Evolutionary conservation across 1,140 invertebrate species (phyloP), one percentile per base, ranked within the genome.

Genomic region (Ostrea denselamellosa): DNA sequence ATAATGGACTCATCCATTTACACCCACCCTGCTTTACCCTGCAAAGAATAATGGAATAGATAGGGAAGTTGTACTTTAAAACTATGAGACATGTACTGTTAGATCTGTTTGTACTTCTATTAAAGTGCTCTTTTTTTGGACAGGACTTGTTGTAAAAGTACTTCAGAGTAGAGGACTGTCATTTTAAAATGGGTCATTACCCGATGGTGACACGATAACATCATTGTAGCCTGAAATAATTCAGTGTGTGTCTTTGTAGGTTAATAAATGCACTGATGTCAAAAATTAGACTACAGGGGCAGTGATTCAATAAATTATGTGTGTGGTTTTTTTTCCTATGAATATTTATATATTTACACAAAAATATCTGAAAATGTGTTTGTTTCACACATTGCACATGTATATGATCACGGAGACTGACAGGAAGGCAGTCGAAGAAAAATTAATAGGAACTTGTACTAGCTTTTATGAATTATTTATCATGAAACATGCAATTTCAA

Each of bases 11-110:
- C 68, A 77, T 34, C 68, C 68, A 77, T 34, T 77, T 25, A 28
- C 65, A 77, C 28, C 68, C 25, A 77, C 68, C 68, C 68, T 77
- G 68, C 12, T 77, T 14, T 77, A 77, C 68, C 68, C 68, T 77
- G 28, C 14, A n/a, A n/a, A 28, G 68, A 77, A 34, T 34, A 77
- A 77, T 77, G 68, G 68, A 77, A 77, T 77, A 77, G 28, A 34
- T 25, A 77, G 68, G 68, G 68, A 77, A 77, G 68, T 34, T 34
- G 68, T 77, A 77, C 68, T 77, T 77, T 77, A 77, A 77, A 34
- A 77, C 22, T 17, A 19, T 77, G 68, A 77, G 68, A 77, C 68
- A 34, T 77, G 68, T 77, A 77, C 68, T 77, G 28, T 77, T 34
- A 77, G 25, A 12, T 17, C 68, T 4, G 12, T 10, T 10, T 77